Evolutionary conservation across 2,888 invertebrate species (phyloP), one percentile per base, ranked within the genome.

Genomic region (Chalcis sispes): DNA sequence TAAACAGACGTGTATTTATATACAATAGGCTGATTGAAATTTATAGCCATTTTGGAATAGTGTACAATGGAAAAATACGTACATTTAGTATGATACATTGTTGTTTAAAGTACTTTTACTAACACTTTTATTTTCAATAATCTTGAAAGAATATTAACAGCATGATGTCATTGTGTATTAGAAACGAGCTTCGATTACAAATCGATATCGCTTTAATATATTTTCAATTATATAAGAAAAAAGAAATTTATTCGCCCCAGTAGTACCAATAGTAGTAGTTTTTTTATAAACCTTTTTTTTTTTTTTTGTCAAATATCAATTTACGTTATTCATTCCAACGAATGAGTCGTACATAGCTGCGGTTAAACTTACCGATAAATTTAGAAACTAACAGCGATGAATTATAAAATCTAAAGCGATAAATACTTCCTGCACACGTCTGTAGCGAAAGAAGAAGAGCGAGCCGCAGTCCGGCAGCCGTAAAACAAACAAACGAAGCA

Each of bases 21-120:
- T 42, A 42, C 13, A 42, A 13, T 42, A 62, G 71, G 36, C n/a
- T 8, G 40, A 62, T 54, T 29, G 54, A 71, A 71, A 71, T 71
- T 71, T 71, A 71, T 64, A 62, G 71, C 20, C 23, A 23, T 2
- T 52, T 58, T 13, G 25, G 5, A 27, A 4, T 20, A 7, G 52
- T 5, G 27, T n/a, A 61, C 54, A 62, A 69, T 59, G 42, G 61
- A 36, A 1, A 23, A 20, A 25, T 20, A 20, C 29, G 27, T 13
- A 20, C 7, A 7, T 61, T 61, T 61, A 29, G 8, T 20, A 32
- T 13, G 52, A 62, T 27, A 10, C 23, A 29, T 8, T 20, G 52
- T 20, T 32, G 40, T 54, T 64, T 56, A 56, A 64, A 56, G 42
- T 10, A 56, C 64, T 62, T 27, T 52, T 32, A 40, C 8, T 23